phyloP scores from a whole-genome alignment of 2,797 vertebrate species.

The Phyllotis vaccarum region DNA sequence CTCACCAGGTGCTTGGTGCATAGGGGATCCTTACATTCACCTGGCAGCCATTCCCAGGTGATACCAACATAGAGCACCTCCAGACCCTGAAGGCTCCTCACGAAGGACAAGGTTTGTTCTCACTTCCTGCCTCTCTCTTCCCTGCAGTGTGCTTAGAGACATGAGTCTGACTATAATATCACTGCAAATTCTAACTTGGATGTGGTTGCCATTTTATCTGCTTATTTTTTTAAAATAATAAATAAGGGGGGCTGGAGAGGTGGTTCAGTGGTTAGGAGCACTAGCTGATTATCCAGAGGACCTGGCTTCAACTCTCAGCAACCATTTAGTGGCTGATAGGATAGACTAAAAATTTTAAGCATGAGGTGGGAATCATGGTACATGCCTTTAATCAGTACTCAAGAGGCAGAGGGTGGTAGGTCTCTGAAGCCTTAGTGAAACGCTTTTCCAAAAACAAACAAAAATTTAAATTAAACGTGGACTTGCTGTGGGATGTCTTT shows the following conservation, averaged over 20 bases:
- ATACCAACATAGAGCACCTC: neutral
- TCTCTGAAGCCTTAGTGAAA: neutral
- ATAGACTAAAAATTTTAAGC: neutral
- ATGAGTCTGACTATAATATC: neutral
- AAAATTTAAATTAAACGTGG: neutral
- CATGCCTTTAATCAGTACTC: neutral
- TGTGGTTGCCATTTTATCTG: neutral
- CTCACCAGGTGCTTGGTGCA: neutral
- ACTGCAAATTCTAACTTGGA: neutral
- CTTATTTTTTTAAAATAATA: no score
- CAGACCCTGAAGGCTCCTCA: neutral
- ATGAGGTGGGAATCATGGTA: neutral
- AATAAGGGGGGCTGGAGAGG: neutral
- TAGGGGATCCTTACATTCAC: neutral
- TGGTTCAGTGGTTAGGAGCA: neutral
- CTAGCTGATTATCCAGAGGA: neutral
- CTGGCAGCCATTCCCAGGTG: neutral
- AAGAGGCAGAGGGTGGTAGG: neutral
- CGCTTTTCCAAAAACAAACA: neutral
- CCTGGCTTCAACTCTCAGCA: neutral
- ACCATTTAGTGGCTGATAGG: neutral
- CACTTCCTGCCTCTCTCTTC: neutral
- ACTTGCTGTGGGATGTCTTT: no score
- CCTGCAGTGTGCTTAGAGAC: neutral
- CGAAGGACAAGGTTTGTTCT: neutral